phyloP scores from a whole-genome alignment of 2,797 vertebrate species.

The Phrynocephalus forsythii region DNA sequence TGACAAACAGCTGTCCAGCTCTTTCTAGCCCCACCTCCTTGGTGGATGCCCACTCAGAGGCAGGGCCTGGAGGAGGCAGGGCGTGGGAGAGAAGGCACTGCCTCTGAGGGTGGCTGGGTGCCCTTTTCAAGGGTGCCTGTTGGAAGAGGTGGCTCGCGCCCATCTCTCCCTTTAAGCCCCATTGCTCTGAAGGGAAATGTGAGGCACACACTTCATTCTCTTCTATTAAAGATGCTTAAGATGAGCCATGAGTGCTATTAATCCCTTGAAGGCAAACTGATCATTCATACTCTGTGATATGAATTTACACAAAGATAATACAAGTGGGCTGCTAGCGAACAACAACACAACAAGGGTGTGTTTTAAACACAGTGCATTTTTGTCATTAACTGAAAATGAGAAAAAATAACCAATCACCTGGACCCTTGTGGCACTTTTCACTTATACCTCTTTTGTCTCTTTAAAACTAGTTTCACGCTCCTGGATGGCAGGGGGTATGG shows the following conservation, averaged over 20 bases:
- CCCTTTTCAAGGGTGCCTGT: no score
- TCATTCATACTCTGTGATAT: slow-evolving; percentile 35
- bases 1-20: no score
- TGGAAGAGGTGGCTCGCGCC: no score
- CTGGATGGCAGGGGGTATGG: slow-evolving; percentile 94
- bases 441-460: slow-evolving; percentile 84
- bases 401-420: slow-evolving; percentile 54
- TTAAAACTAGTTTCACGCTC: slow-evolving; percentile 86
- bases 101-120: no score
- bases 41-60: no score
- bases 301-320: slow-evolving; percentile 27
- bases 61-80: no score
- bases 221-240: not conserved
- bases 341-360: slow-evolving; percentile 21
- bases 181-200: not conserved
- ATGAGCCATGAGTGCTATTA: slow-evolving; percentile 15
- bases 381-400: slow-evolving; percentile 45
- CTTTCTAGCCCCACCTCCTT: no score
- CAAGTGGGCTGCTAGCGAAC: slow-evolving; percentile 25
- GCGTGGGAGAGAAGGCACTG: no score
- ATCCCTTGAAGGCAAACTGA: slow-evolving; percentile 54
- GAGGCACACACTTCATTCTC: not conserved
- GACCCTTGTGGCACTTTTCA: slow-evolving; percentile 74
- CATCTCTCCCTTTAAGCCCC: not conserved
- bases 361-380: slow-evolving; percentile 57